phyloP scores from a whole-genome alignment of 2,797 vertebrate species.

The Strix occidentalis region DNA sequence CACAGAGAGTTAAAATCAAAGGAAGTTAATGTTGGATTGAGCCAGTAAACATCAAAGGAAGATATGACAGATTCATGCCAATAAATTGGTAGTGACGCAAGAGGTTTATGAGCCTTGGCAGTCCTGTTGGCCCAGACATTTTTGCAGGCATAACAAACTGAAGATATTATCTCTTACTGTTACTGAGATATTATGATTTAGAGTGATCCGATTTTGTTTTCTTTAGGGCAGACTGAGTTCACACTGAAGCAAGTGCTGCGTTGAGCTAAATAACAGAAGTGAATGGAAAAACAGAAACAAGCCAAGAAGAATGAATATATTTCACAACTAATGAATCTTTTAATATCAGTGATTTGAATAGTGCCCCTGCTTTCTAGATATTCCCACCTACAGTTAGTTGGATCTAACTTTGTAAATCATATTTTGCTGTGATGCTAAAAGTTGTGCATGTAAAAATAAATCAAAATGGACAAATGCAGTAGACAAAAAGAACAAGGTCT shows the following conservation, averaged over 20 bases:
- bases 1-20: background rate
- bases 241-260: background rate
- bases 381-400: background rate
- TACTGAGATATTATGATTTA: background rate
- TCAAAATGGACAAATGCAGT: background rate
- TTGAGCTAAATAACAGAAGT: background rate
- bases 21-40: background rate
- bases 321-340: background rate
- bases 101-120: constrained; percentile 47
- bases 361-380: constrained; percentile 1
- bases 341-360: background rate
- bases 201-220: background rate
- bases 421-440: constrained; percentile 23
- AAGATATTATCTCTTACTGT: constrained; percentile 43
- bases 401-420: constrained; percentile 4
- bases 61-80: background rate
- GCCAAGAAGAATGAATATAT: background rate
- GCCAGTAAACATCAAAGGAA: background rate
- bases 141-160: background rate
- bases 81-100: constrained; percentile 16
- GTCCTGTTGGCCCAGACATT: constrained; percentile 23
- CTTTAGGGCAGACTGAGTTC: background rate
- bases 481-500: background rate
- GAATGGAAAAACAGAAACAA: background rate
- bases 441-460: constrained; percentile 3